Evolutionary conservation across 1,140 invertebrate species (phyloP).

Genomic region (Pseudomyrmex sp.): DNA sequence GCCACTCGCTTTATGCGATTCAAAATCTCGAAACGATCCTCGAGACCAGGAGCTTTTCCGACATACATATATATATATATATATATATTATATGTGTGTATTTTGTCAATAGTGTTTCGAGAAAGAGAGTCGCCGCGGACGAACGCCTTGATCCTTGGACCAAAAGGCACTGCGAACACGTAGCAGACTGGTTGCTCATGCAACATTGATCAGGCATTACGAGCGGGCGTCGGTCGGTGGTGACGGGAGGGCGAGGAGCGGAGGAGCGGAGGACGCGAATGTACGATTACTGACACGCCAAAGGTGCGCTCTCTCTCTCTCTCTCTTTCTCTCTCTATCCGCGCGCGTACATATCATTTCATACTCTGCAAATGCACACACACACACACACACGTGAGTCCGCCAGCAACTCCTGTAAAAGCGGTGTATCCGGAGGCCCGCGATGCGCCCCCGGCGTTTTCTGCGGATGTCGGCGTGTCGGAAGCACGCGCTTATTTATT

Average conservation of each 20-base stretch:
- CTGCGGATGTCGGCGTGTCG: not conserved
- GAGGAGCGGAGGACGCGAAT: slow-evolving; percentile 7
- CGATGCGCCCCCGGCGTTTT: slow-evolving; percentile 13
- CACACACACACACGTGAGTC: not conserved
- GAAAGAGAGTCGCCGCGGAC: not conserved
- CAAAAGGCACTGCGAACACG: slow-evolving; percentile 57
- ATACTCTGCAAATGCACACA: slow-evolving; percentile 3
- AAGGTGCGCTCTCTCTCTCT: slow-evolving; percentile 34
- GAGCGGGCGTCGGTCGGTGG: slow-evolving; percentile 32
- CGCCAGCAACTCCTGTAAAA: slow-evolving; percentile 17
- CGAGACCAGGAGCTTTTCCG: not conserved
- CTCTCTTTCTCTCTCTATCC: not conserved
- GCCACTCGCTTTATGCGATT: not conserved
- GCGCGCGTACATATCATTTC: slow-evolving; percentile 52
- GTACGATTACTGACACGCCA: slow-evolving; percentile 58
- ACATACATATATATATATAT: no score
- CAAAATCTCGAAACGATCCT: not conserved
- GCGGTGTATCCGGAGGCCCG: not conserved
- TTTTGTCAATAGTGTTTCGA: not conserved
- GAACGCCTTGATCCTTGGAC: slow-evolving; percentile 26
- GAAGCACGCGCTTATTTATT: slow-evolving; percentile 7
- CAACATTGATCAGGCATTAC: slow-evolving; percentile 74
- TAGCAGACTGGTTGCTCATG: slow-evolving; percentile 67
- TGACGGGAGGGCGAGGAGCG: no score
- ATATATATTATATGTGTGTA: no score